Base-by-base conservation (phyloP, 2,888 invertebrate genomes). In the Ischnus inquisitorius region DNA sequence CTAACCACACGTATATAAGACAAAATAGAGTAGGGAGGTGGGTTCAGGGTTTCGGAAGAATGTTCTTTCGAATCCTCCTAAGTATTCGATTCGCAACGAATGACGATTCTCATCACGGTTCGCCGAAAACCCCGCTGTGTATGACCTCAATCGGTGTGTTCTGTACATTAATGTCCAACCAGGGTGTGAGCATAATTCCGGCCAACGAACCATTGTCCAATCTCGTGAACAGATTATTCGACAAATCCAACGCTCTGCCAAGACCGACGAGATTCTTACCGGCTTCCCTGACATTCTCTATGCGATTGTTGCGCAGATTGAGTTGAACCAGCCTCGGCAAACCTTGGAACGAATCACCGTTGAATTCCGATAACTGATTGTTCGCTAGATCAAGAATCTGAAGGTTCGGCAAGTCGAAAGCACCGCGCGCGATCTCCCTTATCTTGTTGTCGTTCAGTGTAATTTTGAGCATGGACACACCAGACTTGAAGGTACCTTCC, bases 361-460 rank as follows among this genome's bases (percentile, higher is more conserved):
- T 68, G 16, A 85, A 54, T 0, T 41, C 34, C 3, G 12, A 46
- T 57, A 85, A 69, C 8, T 19, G 41, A 74, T 85, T 85, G 22
- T 80, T 69, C 6, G 0, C 90, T 90, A 76, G 94, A 94, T 87
- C 96, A 96, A 19, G 93, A 93, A 82, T 43, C 1, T 48, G 48
- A 3, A 85, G 69, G 39, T 72, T 3, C 10, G 77, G 72, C 10
- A 80, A 39, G 41, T 77, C 22, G 25, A 82, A 85, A 10, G 51
- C 22, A 43, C 82, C 82, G 6, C 12, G n/a, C 0, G 57, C 64
- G 25, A 85, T 83, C 3, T 54, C 34, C 4, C 43, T 28, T 64
- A 85, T 80, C 25, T 60, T 74, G 25, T 85, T 85, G 1, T 67
- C 22, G 16, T 78, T 34, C 10, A 85, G 75, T 6, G 64, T 57